phyloP scores from a whole-genome alignment of 30 jellyfish, hydroid and myxozoan genomes.

The Morbakka virulenta region DNA sequence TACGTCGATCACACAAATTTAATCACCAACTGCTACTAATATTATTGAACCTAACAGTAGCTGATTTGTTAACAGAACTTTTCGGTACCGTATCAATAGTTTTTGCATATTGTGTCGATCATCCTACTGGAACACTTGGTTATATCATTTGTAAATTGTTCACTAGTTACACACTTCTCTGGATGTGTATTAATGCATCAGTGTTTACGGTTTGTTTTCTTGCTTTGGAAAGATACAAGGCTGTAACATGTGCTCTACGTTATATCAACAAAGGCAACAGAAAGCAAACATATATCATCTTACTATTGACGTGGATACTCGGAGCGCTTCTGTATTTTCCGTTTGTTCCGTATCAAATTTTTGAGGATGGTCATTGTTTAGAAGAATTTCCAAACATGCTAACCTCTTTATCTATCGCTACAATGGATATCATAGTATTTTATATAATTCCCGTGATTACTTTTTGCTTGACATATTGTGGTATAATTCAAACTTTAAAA shows the following conservation, averaged over 20 bases:
- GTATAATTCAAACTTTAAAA: background rate
- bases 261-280: too few species aligned
- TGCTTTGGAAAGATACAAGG: slow-evolving; percentile 67
- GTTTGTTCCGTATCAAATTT: background rate
- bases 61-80: slow-evolving; percentile 45
- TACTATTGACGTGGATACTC: too few species aligned
- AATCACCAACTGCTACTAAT: slow-evolving; percentile 20
- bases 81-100: slow-evolving; percentile 35
- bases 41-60: slow-evolving; percentile 41
- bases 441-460: background rate
- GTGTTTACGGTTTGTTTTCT: slow-evolving; percentile 51
- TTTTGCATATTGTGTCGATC: slow-evolving; percentile 11
- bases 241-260: too few species aligned
- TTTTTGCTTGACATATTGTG: background rate
- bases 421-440: background rate
- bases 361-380: background rate
- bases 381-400: background rate
- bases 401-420: background rate
- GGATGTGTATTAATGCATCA: slow-evolving; percentile 62
- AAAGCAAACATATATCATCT: too few species aligned
- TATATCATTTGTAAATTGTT: slow-evolving; percentile 40
- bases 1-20: slow-evolving; percentile 9
- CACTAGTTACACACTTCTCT: slow-evolving; percentile 45
- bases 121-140: slow-evolving; percentile 56
- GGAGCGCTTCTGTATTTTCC: background rate